A percentile compares a stretch with the other conserved stretches of the same genome.
Conservation (phyloP, 1,140 invertebrate genomes). For the Caerostris darwini region DNA sequence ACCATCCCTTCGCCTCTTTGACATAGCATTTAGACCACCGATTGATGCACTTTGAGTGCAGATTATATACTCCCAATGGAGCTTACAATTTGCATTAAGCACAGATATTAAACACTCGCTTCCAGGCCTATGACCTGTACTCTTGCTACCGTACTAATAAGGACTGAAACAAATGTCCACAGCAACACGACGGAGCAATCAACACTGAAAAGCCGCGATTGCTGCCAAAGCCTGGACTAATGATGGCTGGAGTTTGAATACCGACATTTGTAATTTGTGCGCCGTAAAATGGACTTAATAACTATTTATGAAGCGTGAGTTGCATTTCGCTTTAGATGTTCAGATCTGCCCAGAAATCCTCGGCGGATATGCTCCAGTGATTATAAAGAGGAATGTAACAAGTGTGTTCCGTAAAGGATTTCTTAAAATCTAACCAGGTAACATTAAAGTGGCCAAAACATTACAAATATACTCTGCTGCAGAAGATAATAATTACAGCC, state of each 20-base stretch:
- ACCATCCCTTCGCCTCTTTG: background rate
- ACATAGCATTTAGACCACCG: slow-evolving; percentile 49
- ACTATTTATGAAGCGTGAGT: slow-evolving; percentile 56
- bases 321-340: slow-evolving; percentile 41
- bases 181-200: slow-evolving; percentile 44
- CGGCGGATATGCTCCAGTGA: background rate
- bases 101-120: slow-evolving; percentile 65
- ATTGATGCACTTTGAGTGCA: slow-evolving; percentile 62
- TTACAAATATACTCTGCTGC: background rate
- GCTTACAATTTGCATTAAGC: slow-evolving; percentile 65
- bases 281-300: slow-evolving; percentile 66
- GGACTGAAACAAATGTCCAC: slow-evolving; percentile 42
- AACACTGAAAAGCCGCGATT: slow-evolving; percentile 60
- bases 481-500: background rate
- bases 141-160: slow-evolving; percentile 52
- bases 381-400: background rate
- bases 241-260: slow-evolving; percentile 34
- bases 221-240: slow-evolving; percentile 44
- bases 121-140: slow-evolving; percentile 14
- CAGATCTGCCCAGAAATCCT: background rate
- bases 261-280: slow-evolving; percentile 66
- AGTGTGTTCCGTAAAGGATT: background rate
- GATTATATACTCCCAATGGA: slow-evolving; percentile 63
- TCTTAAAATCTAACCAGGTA: background rate
- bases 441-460: no score